Percentiles rank a stretch among this genome's conserved stretches.
Evolutionary conservation across 2,113 vertebrate species (phyloP).

Genomic region (Crotophaga sulcirostris): DNA sequence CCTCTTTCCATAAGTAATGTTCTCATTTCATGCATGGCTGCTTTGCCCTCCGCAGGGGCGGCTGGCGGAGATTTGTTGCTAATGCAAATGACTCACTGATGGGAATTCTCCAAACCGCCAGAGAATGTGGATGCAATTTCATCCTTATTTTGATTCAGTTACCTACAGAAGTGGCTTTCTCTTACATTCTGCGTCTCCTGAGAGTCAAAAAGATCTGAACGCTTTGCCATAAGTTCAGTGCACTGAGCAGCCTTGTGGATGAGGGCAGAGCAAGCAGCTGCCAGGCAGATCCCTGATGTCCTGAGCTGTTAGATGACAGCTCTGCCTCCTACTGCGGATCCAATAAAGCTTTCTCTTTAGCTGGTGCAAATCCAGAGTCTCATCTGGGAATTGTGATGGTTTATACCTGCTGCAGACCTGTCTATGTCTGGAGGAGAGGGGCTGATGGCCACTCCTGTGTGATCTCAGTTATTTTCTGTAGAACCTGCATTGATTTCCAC

Average conservation of each 20-base stretch:
- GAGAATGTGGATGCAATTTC: neutral
- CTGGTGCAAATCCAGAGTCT: neutral
- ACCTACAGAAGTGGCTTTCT: neutral
- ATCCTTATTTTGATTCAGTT: neutral
- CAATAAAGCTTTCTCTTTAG: neutral
- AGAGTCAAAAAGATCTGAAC: neutral
- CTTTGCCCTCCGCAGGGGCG: neutral
- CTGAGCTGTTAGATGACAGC: neutral
- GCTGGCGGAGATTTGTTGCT: neutral
- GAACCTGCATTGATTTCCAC: neutral
- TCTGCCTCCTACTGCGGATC: neutral
- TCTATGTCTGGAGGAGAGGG: neutral
- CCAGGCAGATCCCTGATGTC: neutral
- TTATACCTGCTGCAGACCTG: neutral
- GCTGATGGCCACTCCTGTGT: neutral
- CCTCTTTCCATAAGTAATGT: conserved; percentile 24
- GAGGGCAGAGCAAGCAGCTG: neutral
- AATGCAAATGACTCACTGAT: conserved; percentile 38
- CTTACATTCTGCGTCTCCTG: neutral
- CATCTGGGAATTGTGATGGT: neutral
- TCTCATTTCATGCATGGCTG: conserved; percentile 44
- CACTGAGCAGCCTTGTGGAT: neutral
- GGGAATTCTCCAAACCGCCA: conserved; percentile 23
- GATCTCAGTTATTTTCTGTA: neutral
- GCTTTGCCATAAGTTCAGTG: neutral